Evolutionary conservation across 2,797 vertebrate genomes (phyloP).

Genomic region (Amazona finschi): DNA sequence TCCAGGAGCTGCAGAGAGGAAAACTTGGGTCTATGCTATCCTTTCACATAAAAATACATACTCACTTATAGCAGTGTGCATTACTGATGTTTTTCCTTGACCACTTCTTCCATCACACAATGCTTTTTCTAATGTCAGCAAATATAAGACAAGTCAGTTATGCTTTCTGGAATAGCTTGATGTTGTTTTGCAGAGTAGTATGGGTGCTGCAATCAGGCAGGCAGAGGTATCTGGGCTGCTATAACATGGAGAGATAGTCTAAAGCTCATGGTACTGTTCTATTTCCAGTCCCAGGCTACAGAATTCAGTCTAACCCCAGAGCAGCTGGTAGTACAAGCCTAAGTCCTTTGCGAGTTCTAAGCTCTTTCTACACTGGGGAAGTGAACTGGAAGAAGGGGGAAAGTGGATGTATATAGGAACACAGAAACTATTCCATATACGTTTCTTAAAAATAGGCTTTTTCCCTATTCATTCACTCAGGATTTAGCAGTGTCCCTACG

Average conservation of each 20-base stretch:
- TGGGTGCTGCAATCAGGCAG: neutral
- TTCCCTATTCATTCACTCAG: neutral
- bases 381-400: neutral
- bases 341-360: neutral
- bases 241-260: neutral
- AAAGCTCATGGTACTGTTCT: neutral
- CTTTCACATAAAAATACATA: neutral
- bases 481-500: rapidly evolving
- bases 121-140: neutral
- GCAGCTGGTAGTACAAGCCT: neutral
- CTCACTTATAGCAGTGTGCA: neutral
- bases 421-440: neutral
- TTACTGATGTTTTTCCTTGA: neutral
- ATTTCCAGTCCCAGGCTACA: neutral
- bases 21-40: neutral
- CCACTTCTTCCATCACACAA: neutral
- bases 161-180: neutral
- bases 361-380: neutral
- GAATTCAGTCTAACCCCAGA: neutral
- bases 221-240: neutral
- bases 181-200: neutral
- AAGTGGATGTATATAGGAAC: neutral
- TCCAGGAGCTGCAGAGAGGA: neutral
- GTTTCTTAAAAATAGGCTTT: neutral
- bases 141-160: neutral